A percentile compares a stretch with the other conserved stretches of the same genome.
Conservation (phyloP, 2,888 invertebrate genomes). For the Apomyelois bistriatella region DNA sequence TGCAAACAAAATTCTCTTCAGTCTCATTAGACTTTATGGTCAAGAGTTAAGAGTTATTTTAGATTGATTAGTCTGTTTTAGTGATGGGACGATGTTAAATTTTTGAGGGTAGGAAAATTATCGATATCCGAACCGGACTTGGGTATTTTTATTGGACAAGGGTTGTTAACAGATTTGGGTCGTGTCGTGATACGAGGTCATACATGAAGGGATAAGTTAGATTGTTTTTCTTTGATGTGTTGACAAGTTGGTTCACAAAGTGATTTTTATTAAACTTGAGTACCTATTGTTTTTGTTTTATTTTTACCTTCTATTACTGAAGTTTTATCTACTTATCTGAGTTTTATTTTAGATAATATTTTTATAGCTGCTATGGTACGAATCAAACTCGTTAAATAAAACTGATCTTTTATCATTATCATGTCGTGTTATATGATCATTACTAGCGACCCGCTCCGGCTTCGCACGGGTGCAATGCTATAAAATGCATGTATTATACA, state of each 20-base stretch:
- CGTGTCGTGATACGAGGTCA: slow-evolving; percentile 55
- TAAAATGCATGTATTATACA: no score
- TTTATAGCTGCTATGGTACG: no score
- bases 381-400: no score
- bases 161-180: slow-evolving; percentile 61
- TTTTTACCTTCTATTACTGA: not conserved
- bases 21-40: slow-evolving; percentile 20
- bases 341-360: no score
- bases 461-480: no score
- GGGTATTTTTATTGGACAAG: slow-evolving; percentile 71
- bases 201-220: slow-evolving; percentile 49
- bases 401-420: no score
- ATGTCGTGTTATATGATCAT: no score
- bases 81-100: slow-evolving; percentile 38
- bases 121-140: slow-evolving; percentile 70
- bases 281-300: not conserved
- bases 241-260: slow-evolving; percentile 29
- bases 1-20: slow-evolving; percentile 23
- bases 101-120: slow-evolving; percentile 66
- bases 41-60: slow-evolving; percentile 24
- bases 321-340: no score
- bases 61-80: slow-evolving; percentile 2
- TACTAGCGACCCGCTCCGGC: no score
- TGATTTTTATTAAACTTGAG: not conserved
- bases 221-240: slow-evolving; percentile 41